Base-by-base conservation (phyloP, 2,888 invertebrate genomes). In the Diplolepis rosae region DNA sequence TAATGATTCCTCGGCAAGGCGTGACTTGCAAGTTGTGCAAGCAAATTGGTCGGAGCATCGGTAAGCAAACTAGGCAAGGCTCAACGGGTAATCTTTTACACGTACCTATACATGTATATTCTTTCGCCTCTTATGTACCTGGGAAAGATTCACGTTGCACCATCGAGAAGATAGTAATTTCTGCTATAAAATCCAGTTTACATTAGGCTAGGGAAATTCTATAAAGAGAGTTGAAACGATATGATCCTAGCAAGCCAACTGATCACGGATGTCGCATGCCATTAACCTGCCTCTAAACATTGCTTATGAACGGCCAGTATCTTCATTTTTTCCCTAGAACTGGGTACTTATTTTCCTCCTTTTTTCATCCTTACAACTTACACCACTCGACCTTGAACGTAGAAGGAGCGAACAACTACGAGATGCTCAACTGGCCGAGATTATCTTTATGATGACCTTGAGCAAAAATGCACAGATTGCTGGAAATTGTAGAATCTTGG, bases 31-130 rank as follows among this genome's bases (percentile, higher is more conserved):
- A 68, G 45, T 76, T 76, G 70, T 69, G 66, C 70, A 71, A 76
- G 70, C 71, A 71, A 73, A 76, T 73, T 71, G 73, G 71, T 68
- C 30, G 67, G 54, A 56, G 61, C 68, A 71, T 71, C 71, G 51
- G 73, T 73, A 70, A 71, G 75, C 73, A 76, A 76, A 73, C 71
- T 73, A 72, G 71, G 73, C 73, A 70, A 45, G 61, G 66, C 65
- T 22, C 75, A 73, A 71, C 73, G 65, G 73, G 75, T 70, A 45
- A 71, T 39, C 71, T 27, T n/a, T 61, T 32, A 50, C 68, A 71
- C 68, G 71, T 32, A 6, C 35, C 32, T 15, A 48, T 6, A 48
- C n/a, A n/a, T n/a, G n/a, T 48, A 48, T 48, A 48, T 48, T 18
- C 45, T 68, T 69, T 66, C 68, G 48, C 54, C 66, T 69, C 66